Percentiles rank a stretch among this genome's conserved stretches.
Evolutionary conservation across 2,888 invertebrate genomes (phyloP).

Genomic region (Drosophila ezoana): DNA sequence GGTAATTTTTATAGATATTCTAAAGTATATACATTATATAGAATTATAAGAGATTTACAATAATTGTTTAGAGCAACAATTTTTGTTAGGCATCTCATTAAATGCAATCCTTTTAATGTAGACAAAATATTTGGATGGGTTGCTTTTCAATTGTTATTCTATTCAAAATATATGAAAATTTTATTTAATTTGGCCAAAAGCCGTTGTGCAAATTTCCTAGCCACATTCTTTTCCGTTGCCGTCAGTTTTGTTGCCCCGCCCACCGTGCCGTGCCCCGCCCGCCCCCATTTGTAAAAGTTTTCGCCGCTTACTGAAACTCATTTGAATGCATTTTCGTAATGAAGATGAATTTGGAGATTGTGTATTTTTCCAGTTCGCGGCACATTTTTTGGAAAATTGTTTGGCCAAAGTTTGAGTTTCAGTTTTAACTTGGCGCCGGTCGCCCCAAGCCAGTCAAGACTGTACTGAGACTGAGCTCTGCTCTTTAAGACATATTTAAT

Average conservation of each 20-base stretch:
- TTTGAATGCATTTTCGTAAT: slow-evolving; percentile 75
- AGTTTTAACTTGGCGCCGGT: slow-evolving; percentile 42
- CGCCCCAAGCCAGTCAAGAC: slow-evolving; percentile 34
- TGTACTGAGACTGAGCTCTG: neutral
- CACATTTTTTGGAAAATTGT: slow-evolving; percentile 67
- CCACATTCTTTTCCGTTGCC: slow-evolving; percentile 27
- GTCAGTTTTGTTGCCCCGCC: slow-evolving; percentile 19
- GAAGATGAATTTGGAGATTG: slow-evolving; percentile 77
- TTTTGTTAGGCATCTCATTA: neutral
- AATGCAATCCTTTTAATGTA: slow-evolving; percentile 21
- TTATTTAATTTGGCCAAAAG: slow-evolving; percentile 38
- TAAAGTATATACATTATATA: neutral
- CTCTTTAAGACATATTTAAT: slow-evolving; percentile 63
- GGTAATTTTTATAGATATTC: neutral
- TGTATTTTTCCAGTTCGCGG: slow-evolving; percentile 76
- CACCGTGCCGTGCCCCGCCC: neutral
- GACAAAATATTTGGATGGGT: slow-evolving; percentile 29
- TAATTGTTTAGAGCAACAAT: neutral
- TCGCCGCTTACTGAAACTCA: slow-evolving; percentile 49
- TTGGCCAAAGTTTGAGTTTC: slow-evolving; percentile 62
- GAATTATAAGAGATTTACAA: no score
- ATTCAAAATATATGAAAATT: slow-evolving; percentile 39
- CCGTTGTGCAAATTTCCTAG: slow-evolving; percentile 25
- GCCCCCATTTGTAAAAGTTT: slow-evolving; percentile 38
- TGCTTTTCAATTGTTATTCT: slow-evolving; percentile 41